Percentiles rank a stretch among this genome's conserved stretches.
phyloP scores from a whole-genome alignment of 2,113 vertebrate species.

The Sterrhoptilus dennistouni region DNA sequence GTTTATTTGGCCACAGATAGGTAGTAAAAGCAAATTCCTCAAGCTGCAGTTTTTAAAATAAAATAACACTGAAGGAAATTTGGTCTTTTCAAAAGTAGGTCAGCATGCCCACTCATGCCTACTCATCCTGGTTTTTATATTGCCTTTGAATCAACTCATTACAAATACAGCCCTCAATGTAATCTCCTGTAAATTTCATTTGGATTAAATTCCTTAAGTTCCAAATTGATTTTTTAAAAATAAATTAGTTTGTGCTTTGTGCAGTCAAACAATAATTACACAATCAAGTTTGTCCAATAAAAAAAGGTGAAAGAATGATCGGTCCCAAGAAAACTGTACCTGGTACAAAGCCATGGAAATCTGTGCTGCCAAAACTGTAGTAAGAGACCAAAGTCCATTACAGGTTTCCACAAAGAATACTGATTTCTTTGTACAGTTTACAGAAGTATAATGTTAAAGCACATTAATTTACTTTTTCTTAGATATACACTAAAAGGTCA shows the following conservation, averaged over 20 bases:
- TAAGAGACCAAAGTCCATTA: not conserved
- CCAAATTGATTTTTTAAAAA: not conserved
- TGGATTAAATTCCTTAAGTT: not conserved
- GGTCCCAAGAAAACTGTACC: not conserved
- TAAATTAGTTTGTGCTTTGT: not conserved
- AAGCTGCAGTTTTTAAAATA: not conserved
- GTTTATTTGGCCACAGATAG: not conserved
- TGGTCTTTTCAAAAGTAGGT: not conserved
- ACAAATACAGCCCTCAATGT: not conserved
- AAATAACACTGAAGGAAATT: not conserved
- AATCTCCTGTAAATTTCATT: conserved; percentile 5
- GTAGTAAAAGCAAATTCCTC: not conserved
- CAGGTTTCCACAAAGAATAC: not conserved
- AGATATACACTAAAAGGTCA: not conserved
- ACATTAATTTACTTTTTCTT: not conserved
- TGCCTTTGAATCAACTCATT: not conserved
- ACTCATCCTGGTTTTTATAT: not conserved
- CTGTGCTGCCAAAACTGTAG: not conserved
- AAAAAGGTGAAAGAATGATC: not conserved
- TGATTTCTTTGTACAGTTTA: not conserved
- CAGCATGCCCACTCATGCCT: not conserved
- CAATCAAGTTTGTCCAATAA: not conserved
- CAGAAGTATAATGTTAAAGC: not conserved
- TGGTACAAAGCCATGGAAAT: not conserved
- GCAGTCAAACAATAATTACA: not conserved